These are phyloP conservation scores for Protobothrops mucrosquamatus DNA, from an alignment of 2,113 vertebrate species.

Conservation along the genomic window DNA sequence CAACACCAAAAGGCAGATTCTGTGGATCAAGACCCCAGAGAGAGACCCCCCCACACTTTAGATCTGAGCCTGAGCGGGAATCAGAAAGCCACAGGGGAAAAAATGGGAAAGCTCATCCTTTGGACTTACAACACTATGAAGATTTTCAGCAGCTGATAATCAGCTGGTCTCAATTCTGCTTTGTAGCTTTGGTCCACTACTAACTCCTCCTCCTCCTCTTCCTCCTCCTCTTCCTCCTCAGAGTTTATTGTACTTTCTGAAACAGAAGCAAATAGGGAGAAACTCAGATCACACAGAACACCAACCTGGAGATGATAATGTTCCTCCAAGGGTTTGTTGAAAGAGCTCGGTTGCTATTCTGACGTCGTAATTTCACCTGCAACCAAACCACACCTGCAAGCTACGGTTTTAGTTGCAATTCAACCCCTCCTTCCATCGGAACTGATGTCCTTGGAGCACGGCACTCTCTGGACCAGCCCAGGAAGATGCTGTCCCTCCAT, in stretches of 20 bases:
- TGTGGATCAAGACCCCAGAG: background rate
- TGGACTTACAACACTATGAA: constrained; percentile 89
- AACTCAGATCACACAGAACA: background rate
- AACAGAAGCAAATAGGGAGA: background rate
- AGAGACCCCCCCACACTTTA: background rate
- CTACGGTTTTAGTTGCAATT: no score
- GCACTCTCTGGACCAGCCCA: background rate
- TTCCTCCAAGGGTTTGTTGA: background rate
- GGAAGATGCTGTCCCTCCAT: background rate
- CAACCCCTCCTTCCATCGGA: background rate
- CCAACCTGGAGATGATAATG: no score
- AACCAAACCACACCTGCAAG: no score
- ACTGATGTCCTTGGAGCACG: background rate
- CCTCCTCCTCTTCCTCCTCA: constrained; percentile 71
- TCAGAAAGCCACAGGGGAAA: no score
- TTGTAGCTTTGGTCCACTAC: constrained; percentile 71
- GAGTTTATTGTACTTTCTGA: constrained; percentile 81
- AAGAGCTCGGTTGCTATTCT: no score
- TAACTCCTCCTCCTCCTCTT: constrained; percentile 75
- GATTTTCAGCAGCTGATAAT: constrained; percentile 90
- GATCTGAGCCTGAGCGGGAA: background rate
- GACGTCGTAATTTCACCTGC: no score
- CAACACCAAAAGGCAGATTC: constrained; percentile 85
- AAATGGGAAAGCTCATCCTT: background rate
- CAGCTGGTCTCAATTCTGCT: constrained; percentile 80